A percentile compares a stretch with the other conserved stretches of the same genome.
Conservation (phyloP, 2,113 vertebrate genomes). For the Lamprologus tigripictilis region DNA sequence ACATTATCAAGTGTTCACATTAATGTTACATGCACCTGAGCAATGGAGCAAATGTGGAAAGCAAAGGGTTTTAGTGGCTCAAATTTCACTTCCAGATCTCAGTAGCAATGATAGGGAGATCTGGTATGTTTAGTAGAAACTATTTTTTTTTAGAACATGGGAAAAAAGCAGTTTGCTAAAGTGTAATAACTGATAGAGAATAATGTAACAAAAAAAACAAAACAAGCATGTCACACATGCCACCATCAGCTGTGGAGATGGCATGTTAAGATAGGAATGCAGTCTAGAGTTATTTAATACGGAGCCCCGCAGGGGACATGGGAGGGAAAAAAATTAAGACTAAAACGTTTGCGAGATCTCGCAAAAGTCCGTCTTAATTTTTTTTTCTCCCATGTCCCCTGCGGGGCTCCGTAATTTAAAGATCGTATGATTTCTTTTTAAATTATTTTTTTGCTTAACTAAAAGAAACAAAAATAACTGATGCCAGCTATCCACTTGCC, state of each 20-base stretch:
- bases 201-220: not conserved
- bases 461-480: not conserved
- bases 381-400: too few species aligned
- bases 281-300: not conserved
- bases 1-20: not conserved
- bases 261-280: not conserved
- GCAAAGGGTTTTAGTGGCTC: not conserved
- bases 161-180: not conserved
- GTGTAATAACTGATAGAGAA: not conserved
- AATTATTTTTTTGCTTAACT: not conserved
- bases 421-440: not conserved
- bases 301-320: too few species aligned
- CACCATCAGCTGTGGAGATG: not conserved
- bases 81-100: not conserved
- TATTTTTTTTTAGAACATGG: not conserved
- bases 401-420: too few species aligned
- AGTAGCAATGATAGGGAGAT: not conserved
- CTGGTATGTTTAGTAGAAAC: not conserved
- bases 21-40: not conserved
- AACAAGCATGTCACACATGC: not conserved
- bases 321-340: too few species aligned
- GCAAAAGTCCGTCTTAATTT: too few species aligned
- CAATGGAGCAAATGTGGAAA: not conserved
- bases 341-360: too few species aligned
- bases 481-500: not conserved